Evolutionary conservation across 2,113 vertebrate species (phyloP).

Genomic region (Ursus arctos): DNA sequence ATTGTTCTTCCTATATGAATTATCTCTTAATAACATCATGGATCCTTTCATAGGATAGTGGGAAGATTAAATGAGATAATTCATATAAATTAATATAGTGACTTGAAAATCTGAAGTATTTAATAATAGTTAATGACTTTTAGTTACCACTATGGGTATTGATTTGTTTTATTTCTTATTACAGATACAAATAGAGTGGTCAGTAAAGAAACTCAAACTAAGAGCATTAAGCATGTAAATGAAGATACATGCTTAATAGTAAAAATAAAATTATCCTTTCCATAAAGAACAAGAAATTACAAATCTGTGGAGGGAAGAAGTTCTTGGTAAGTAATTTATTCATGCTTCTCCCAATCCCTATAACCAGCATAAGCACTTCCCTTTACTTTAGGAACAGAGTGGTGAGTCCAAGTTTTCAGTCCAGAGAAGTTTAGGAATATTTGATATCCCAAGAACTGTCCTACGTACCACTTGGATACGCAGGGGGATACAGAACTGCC

Average conservation of each 20-base stretch:
- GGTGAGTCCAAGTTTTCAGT: background rate
- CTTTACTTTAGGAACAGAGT: background rate
- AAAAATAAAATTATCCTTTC: constrained; percentile 24
- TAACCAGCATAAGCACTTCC: background rate
- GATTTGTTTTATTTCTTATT: background rate
- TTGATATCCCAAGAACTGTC: background rate
- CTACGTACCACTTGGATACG: background rate
- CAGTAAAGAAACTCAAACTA: constrained; percentile 36
- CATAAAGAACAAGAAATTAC: background rate
- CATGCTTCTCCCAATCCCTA: background rate
- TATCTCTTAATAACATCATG: background rate
- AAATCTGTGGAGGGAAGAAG: background rate
- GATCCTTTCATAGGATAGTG: background rate
- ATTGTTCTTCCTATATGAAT: background rate
- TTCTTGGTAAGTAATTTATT: background rate
- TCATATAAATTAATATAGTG: background rate
- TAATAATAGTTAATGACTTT: constrained; percentile 27
- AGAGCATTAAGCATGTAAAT: background rate
- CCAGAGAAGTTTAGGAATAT: background rate
- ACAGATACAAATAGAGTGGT: constrained; percentile 1
- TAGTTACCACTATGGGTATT: background rate
- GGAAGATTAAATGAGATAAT: constrained; percentile 31
- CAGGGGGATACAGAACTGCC: background rate
- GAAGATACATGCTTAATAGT: background rate
- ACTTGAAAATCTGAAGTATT: background rate